Evolutionary conservation across 2,113 vertebrate species (phyloP).

Genomic region (Rhinolophus ferrumequinum): DNA sequence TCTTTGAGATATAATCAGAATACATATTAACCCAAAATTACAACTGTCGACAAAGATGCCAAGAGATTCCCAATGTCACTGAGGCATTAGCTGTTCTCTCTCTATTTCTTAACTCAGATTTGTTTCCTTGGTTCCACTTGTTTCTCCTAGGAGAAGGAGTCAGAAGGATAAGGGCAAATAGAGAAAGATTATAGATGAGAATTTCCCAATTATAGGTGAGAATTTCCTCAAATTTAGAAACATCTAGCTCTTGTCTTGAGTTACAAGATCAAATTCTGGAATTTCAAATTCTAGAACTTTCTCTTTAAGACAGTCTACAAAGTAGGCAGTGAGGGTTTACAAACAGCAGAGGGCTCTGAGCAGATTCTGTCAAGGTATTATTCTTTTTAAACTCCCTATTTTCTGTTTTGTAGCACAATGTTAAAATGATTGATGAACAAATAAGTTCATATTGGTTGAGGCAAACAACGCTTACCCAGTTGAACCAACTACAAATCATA

Average conservation of each 20-base stretch:
- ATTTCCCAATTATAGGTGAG: background rate
- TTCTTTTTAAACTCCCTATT: slow-evolving; percentile 58
- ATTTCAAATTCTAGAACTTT: slow-evolving; percentile 18
- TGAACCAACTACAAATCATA: slow-evolving; percentile 36
- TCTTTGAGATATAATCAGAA: background rate
- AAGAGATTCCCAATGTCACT: background rate
- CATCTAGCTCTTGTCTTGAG: background rate
- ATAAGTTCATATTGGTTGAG: slow-evolving; percentile 45
- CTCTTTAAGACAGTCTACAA: background rate
- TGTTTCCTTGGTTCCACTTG: background rate
- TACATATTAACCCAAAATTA: background rate
- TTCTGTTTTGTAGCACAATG: slow-evolving; percentile 22
- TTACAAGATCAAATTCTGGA: background rate
- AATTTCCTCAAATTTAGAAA: background rate
- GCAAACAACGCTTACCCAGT: background rate
- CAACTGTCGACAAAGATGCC: background rate
- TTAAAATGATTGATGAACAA: slow-evolving; percentile 68
- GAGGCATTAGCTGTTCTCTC: background rate
- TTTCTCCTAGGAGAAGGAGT: background rate
- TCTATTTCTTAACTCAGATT: background rate
- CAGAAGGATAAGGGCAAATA: background rate
- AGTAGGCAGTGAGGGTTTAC: background rate
- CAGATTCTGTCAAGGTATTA: slow-evolving; percentile 24
- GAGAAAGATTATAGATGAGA: background rate
- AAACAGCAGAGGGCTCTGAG: slow-evolving; percentile 20